Evolutionary conservation across 35 echinoderm and acorn worm genomes (phyloP).

Genomic region (Ophiothrix spiculata): DNA sequence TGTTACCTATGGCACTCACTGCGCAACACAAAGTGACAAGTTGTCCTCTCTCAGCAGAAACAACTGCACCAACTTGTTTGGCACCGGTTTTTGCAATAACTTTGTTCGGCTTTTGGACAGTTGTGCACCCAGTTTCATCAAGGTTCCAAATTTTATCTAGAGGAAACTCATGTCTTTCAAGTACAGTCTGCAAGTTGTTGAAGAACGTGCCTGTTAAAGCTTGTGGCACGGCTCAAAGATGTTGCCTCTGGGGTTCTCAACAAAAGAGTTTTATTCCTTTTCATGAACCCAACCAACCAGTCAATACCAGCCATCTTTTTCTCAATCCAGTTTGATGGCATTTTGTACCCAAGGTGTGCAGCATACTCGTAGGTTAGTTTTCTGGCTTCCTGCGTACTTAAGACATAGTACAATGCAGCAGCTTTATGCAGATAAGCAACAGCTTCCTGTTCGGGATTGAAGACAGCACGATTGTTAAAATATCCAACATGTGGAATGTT

Average conservation of each 20-base stretch:
- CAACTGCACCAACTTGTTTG: conserved; percentile 40
- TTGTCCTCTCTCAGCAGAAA: conserved; percentile 28
- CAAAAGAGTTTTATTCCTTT: background rate
- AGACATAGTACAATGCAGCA: background rate
- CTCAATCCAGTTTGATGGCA: background rate
- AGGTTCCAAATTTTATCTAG: background rate
- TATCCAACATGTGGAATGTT: background rate
- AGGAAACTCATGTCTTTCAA: background rate
- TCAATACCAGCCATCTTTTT: background rate
- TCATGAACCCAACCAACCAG: background rate
- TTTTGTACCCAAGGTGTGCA: background rate
- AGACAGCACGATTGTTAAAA: background rate
- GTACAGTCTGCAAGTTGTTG: background rate
- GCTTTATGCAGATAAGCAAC: background rate
- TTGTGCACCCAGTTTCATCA: conserved; percentile 21
- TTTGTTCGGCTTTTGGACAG: conserved; percentile 39
- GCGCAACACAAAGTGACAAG: conserved; percentile 1
- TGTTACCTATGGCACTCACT: background rate
- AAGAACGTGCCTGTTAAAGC: background rate
- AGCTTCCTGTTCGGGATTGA: background rate
- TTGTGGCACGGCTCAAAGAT: background rate
- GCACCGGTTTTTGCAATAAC: conserved; percentile 16
- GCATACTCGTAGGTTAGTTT: background rate
- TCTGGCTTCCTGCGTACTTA: background rate
- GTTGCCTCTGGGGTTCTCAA: conserved; percentile 10